Evolutionary conservation across 2,888 invertebrate genomes (phyloP), one percentile per base, ranked within the genome.

Genomic region (Drosophila helvetica): DNA sequence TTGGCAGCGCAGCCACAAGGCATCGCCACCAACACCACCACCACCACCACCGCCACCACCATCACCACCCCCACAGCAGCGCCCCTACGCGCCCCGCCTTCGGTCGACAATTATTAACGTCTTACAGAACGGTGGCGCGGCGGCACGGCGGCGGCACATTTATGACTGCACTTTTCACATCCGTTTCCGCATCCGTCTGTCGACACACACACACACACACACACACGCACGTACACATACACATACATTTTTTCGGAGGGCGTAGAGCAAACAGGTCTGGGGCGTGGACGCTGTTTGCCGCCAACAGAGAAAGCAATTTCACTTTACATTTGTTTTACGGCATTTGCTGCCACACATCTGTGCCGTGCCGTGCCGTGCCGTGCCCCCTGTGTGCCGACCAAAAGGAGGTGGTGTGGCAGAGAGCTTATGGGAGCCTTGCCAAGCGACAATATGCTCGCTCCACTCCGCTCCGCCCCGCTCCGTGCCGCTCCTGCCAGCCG

Each of bases 321-420:
- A 86, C 81, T 88, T 88, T 88, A 85, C 88, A 85, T 88, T 85
- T 88, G 84, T 83, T 85, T 85, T 85, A 88, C 88, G 84, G 88
- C 84, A 79, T 81, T 84, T 85, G 54, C 48, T 58, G 71, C 61
- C 71, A 15, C 38, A 15, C 38, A 64, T 72, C 55, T 72, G 72
- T 54, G 71, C 51, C 22, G n/a, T n/a, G n/a, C n/a, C n/a, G n/a
- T n/a, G n/a, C n/a, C n/a, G n/a, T n/a, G n/a, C n/a, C n/a, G n/a
- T n/a, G 71, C 51, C 22, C 30, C 30, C 38, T 57, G 45, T 58
- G 58, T 57, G 59, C 27, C 19, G 33, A 3, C 30, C 33, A 45
- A 47, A 61, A 52, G 50, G 77, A 51, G 56, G 77, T 43, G 42
- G 42, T 30, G 19, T 42, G 56, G 42, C 8, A 46, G 25, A 67